Conservation (phyloP, 2,113 vertebrate genomes). For the Psilopogon haemacephalus region DNA sequence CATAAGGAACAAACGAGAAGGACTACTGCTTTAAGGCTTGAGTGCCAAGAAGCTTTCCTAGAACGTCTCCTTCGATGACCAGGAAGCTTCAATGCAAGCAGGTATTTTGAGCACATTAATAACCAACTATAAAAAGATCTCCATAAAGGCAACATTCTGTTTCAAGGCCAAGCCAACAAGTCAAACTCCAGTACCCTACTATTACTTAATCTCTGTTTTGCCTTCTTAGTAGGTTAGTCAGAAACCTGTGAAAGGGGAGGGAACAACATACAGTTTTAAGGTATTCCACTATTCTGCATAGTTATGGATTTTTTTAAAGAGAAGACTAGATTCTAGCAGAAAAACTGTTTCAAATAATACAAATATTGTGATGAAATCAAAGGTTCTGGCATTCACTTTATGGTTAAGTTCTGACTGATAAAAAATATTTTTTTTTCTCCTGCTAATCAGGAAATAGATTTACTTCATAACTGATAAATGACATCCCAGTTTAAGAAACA, state of each 20-base stretch:
- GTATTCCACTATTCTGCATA: neutral
- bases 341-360: neutral
- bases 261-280: neutral
- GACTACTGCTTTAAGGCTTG: neutral
- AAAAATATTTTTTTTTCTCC: neutral
- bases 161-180: neutral
- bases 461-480: neutral
- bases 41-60: neutral
- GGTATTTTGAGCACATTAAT: conserved; percentile 27
- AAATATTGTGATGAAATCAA: neutral
- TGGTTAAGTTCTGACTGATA: neutral
- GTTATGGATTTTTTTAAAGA: neutral
- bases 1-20: neutral
- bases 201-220: neutral
- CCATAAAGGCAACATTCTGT: neutral
- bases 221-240: conserved; percentile 18
- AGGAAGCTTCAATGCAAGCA: conserved; percentile 2
- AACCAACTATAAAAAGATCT: conserved; percentile 19
- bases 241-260: neutral
- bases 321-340: neutral
- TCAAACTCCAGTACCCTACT: neutral
- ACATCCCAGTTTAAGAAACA: neutral
- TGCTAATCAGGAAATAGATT: neutral
- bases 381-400: neutral
- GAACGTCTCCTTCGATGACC: neutral